Evolutionary conservation across 2,113 vertebrate species (phyloP).

Genomic region (Eclectus roratus): DNA sequence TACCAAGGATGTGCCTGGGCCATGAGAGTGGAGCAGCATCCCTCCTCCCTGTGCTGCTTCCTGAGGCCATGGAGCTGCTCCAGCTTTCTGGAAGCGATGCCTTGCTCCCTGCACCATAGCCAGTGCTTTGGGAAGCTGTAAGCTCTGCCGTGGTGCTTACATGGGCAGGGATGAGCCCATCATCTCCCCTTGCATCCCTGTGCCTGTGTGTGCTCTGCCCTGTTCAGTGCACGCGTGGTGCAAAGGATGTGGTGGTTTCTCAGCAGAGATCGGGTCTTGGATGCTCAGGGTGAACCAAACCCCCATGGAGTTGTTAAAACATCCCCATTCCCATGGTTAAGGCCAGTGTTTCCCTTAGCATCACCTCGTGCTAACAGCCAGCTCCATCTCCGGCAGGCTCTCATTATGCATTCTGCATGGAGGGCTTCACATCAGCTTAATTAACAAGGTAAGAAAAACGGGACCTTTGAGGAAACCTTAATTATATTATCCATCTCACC

Average conservation of each 20-base stretch:
- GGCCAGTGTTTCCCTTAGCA: background rate
- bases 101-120: background rate
- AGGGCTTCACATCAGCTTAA: constrained; percentile 47
- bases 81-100: background rate
- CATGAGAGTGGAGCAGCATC: background rate
- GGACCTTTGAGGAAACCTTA: constrained; percentile 60
- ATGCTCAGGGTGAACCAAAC: background rate
- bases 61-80: background rate
- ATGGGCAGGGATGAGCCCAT: background rate
- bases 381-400: background rate
- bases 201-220: accelerated
- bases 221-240: accelerated
- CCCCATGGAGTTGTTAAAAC: background rate
- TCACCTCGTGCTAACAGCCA: background rate
- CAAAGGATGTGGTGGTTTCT: background rate
- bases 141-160: accelerated
- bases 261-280: background rate
- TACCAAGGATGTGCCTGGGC: background rate
- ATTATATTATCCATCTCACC: constrained; percentile 68
- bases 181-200: background rate
- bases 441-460: constrained; percentile 65
- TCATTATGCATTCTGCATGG: constrained; percentile 32
- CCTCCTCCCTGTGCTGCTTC: accelerated
- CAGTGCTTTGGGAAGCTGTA: background rate
- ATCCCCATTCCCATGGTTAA: background rate